Percentiles rank a stretch among this genome's conserved stretches.
Evolutionary conservation across 2,888 invertebrate genomes (phyloP).

Genomic region (Apamea epomidion): DNA sequence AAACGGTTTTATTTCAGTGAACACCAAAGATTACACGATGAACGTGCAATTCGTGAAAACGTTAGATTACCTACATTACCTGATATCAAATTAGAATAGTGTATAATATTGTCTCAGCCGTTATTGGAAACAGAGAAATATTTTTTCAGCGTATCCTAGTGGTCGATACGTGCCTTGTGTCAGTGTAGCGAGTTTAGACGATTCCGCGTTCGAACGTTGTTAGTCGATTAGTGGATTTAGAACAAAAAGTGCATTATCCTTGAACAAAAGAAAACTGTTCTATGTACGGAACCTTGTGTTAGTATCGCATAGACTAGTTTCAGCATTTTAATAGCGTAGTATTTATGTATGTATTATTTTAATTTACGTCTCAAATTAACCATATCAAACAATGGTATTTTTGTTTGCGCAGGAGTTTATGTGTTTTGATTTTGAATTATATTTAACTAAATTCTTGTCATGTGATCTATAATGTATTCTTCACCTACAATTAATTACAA

Average conservation of each 20-base stretch:
- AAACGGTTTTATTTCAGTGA: conserved; percentile 72
- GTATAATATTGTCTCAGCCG: conserved; percentile 69
- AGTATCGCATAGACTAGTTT: conserved; percentile 82
- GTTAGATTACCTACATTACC: conserved; percentile 64
- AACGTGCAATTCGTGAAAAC: conserved; percentile 72
- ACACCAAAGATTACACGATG: conserved; percentile 84
- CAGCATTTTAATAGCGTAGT: conserved; percentile 84
- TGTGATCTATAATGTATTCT: conserved; percentile 57
- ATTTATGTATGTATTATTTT: conserved; percentile 75
- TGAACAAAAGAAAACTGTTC: conserved; percentile 65
- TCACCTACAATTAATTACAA: conserved; percentile 68
- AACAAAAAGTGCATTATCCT: conserved; percentile 68
- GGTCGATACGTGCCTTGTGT: conserved; percentile 87
- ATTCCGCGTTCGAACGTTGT: conserved; percentile 66
- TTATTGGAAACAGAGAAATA: conserved; percentile 83
- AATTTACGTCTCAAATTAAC: conserved; percentile 81
- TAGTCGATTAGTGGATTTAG: conserved; percentile 65
- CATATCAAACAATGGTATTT: conserved; percentile 78
- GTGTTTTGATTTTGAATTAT: conserved; percentile 48
- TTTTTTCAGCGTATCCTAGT: conserved; percentile 88
- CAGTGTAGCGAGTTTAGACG: conserved; percentile 74
- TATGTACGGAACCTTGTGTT: conserved; percentile 68
- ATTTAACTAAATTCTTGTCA: conserved; percentile 35
- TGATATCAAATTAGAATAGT: conserved; percentile 70
- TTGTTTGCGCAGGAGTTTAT: conserved; percentile 66